Percentiles rank a stretch among this genome's conserved stretches.
phyloP scores from a whole-genome alignment of 1,140 invertebrate species.

The Cotesia typhae region DNA sequence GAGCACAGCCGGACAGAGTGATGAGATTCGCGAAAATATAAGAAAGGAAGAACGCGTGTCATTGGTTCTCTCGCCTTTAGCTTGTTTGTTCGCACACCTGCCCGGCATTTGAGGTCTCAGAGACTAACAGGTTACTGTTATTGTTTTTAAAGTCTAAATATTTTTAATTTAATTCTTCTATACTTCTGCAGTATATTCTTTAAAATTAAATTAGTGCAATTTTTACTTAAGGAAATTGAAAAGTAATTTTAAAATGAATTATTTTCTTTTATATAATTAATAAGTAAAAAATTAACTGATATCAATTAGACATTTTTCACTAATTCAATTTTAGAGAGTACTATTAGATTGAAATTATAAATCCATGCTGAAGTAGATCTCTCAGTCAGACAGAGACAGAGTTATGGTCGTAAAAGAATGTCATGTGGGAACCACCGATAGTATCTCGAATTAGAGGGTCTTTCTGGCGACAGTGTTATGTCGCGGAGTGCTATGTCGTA shows the following conservation, averaged over 20 bases:
- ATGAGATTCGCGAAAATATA: conserved; percentile 43
- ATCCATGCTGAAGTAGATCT: conserved; percentile 6
- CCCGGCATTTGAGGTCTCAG: conserved; percentile 34
- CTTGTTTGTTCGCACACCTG: conserved; percentile 56
- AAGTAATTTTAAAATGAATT: too few relatives aligned
- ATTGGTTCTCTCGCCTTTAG: conserved; percentile 33
- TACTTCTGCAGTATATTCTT: too few relatives aligned
- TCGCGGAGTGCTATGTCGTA: neutral
- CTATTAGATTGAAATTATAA: too few relatives aligned
- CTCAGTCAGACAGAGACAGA: neutral
- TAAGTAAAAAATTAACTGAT: too few relatives aligned
- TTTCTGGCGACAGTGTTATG: conserved; percentile 4
- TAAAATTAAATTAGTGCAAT: too few relatives aligned
- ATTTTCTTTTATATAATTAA: too few relatives aligned
- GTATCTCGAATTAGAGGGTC: conserved; percentile 20
- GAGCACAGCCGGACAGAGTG: neutral
- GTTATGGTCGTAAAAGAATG: conserved; percentile 21
- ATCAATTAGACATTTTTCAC: too few relatives aligned
- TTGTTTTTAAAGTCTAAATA: too few relatives aligned
- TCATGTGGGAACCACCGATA: conserved; percentile 22
- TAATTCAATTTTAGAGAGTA: too few relatives aligned
- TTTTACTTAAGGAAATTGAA: too few relatives aligned
- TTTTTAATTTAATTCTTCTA: too few relatives aligned
- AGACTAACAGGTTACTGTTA: neutral
- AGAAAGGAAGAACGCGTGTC: conserved; percentile 43